Percentiles rank a stretch among this genome's conserved stretches.
These are phyloP conservation scores for Asobara japonica DNA, from an alignment of 1,140 invertebrate genomes.

Conservation along the genomic window DNA sequence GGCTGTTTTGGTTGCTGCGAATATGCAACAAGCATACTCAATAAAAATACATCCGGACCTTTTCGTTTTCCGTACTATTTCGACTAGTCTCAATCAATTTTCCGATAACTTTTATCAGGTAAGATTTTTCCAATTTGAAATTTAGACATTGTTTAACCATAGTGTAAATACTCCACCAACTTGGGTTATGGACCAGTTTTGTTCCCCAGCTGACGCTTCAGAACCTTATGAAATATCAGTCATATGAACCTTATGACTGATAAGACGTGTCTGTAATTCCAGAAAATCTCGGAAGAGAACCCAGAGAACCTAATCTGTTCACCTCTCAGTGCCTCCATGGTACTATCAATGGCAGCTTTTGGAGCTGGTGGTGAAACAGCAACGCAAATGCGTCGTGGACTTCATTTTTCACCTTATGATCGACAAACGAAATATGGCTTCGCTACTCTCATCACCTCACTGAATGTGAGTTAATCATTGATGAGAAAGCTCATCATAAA, in stretches of 20 bases:
- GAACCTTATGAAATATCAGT: no score
- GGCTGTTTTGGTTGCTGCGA: no score
- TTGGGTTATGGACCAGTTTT: no score
- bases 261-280: neutral
- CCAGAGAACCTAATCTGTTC: slow-evolving; percentile 7
- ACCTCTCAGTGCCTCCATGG: neutral
- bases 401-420: slow-evolving; percentile 4
- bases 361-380: slow-evolving; percentile 4
- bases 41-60: neutral
- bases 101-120: neutral
- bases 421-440: neutral
- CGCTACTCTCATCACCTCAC: slow-evolving; percentile 8
- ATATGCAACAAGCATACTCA: neutral
- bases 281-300: neutral
- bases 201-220: no score
- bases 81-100: slow-evolving; percentile 1
- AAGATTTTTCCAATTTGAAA: no score
- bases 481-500: no score
- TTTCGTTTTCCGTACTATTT: neutral
- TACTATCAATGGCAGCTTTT: slow-evolving; percentile 1
- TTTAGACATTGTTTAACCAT: no score
- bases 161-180: no score
- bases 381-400: neutral
- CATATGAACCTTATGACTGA: no score
- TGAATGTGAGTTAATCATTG: slow-evolving; percentile 13